Evolutionary conservation across 1,140 invertebrate genomes (phyloP).

Genomic region (Drosophila novamexicana): DNA sequence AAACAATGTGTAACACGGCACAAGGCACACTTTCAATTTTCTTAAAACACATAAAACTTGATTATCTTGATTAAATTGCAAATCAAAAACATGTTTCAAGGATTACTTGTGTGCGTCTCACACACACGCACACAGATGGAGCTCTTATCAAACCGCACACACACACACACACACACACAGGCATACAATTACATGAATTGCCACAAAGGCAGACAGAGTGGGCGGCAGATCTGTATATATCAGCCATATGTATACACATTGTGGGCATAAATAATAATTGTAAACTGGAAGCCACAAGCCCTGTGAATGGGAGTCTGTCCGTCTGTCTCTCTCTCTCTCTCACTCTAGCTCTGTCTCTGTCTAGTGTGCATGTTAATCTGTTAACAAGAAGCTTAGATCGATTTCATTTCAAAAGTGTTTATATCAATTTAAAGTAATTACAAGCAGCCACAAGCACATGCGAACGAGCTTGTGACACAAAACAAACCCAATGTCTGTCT

Average conservation of each 20-base stretch:
- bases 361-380: slow-evolving; percentile 70
- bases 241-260: slow-evolving; percentile 55
- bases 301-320: not conserved
- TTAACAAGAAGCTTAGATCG: slow-evolving; percentile 82
- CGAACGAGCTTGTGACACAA: slow-evolving; percentile 33
- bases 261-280: slow-evolving; percentile 77
- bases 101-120: slow-evolving; percentile 70
- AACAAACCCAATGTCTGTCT: slow-evolving; percentile 42
- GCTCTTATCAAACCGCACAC: slow-evolving; percentile 63
- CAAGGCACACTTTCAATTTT: slow-evolving; percentile 80
- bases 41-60: slow-evolving; percentile 82
- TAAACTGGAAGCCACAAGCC: slow-evolving; percentile 60
- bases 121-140: slow-evolving; percentile 19
- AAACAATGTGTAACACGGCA: slow-evolving; percentile 76
- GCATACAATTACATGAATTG: slow-evolving; percentile 16
- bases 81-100: slow-evolving; percentile 83
- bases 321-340: not conserved
- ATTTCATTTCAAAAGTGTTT: slow-evolving; percentile 82
- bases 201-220: slow-evolving; percentile 29
- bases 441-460: slow-evolving; percentile 74
- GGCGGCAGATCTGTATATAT: slow-evolving; percentile 33
- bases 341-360: not conserved
- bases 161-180: slow-evolving; percentile 31
- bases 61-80: slow-evolving; percentile 83
- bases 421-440: slow-evolving; percentile 83